phyloP scores from a whole-genome alignment of 2,797 vertebrate genomes.

The Ficedula albicollis region DNA sequence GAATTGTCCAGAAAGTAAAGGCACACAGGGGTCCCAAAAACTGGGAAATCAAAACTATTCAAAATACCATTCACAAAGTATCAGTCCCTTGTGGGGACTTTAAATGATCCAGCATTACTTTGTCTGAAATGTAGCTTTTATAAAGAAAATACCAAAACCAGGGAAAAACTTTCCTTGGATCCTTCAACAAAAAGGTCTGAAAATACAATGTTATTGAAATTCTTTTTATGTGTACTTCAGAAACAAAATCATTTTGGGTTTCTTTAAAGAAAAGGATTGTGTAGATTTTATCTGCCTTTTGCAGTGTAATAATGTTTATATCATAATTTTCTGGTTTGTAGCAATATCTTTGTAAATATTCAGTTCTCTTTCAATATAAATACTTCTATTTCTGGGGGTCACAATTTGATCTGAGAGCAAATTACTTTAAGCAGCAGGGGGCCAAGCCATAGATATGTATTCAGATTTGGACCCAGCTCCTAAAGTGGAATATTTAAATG shows the following conservation, averaged over 20 bases:
- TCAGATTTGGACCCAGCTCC: background rate
- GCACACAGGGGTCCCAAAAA: conserved; percentile 5
- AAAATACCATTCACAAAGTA: conserved; percentile 18
- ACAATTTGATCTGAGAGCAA: conserved; percentile 41
- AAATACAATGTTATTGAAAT: conserved; percentile 17
- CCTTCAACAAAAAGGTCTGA: conserved; percentile 1
- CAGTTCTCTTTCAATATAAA: conserved; percentile 4
- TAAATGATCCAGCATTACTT: conserved; percentile 41
- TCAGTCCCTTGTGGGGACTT: conserved; percentile 20
- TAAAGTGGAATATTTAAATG: conserved; percentile 7
- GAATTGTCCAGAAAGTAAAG: conserved; percentile 48
- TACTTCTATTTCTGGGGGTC: conserved; percentile 10
- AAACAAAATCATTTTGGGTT: background rate
- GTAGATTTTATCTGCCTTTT: conserved; percentile 48
- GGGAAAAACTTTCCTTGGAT: conserved; percentile 22
- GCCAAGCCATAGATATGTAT: background rate
- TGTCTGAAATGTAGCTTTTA: conserved; percentile 38
- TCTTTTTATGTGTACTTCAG: conserved; percentile 2
- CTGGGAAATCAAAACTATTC: conserved; percentile 40
- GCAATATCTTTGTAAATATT: conserved; percentile 47
- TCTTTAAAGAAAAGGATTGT: background rate
- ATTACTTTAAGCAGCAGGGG: conserved; percentile 16
- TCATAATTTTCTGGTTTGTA: conserved; percentile 13
- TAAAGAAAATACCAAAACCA: conserved; percentile 17
- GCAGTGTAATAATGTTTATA: conserved; percentile 35